Base-by-base conservation (phyloP, 2,888 invertebrate species). In the Coenonympha glycerion region DNA sequence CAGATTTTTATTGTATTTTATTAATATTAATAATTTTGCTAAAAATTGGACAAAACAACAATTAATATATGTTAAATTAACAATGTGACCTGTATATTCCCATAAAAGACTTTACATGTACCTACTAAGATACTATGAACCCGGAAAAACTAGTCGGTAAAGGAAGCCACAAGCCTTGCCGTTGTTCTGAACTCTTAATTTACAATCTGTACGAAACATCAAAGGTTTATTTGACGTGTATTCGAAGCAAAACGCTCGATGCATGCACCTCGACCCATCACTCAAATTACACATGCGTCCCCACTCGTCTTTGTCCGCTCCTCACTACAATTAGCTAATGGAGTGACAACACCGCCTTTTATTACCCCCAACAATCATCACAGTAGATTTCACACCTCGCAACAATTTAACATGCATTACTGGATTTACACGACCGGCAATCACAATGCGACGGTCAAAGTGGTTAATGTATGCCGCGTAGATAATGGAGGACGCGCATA, bases 321-420 rank as follows among this genome's bases (percentile, higher is more conserved):
- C 55, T 52, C 34, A 45, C 42, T 52, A 52, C 58, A 60, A 58
- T 60, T 60, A 58, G 54, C 56, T 56, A 56, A 60, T 59, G 59
- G 57, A 50, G 52, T 57, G 59, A 50, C 56, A 56, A 51, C 55
- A 33, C 42, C 19, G 22, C 31, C 44, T 44, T 49, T 52, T 45
- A 49, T 52, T 49, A 52, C 45, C 39, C 33, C 24, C 45, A 40
- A 28, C 39, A 39, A 47, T 40, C 44, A 28, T 24, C 48, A 52
- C 47, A 31, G 48, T 41, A 50, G 31, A 51, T 40, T 46, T 45
- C 40, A 19, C 26, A 40, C 47, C 28, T 37, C 19, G 47, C 28
- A 31, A 36, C 34, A 41, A 55, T 52, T 56, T 47, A 40, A 26
- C 50, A 49, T 53, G 44, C 53, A 53, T 47, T 48, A 48, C 45